A percentile compares a stretch with the other conserved stretches of the same genome.
Evolutionary conservation across 2,888 invertebrate species (phyloP).

Genomic region (Portevinia maculata): DNA sequence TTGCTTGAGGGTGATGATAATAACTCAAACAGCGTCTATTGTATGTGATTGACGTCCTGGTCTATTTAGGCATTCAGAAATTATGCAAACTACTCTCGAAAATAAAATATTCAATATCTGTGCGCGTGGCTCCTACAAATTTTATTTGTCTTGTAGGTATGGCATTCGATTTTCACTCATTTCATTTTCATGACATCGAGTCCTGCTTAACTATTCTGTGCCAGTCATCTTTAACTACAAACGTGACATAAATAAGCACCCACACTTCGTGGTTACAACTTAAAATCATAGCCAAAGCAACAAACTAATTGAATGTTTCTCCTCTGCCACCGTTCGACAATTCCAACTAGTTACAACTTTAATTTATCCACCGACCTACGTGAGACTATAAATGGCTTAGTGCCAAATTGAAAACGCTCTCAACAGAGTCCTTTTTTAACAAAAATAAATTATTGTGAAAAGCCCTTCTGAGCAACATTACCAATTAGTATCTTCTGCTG

Average conservation of each 20-base stretch:
- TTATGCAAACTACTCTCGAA: too few relatives aligned
- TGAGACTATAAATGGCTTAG: conserved; percentile 39
- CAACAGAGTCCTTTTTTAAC: not conserved
- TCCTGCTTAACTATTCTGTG: too few relatives aligned
- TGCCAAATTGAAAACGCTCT: conserved; percentile 53
- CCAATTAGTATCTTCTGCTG: conserved; percentile 50
- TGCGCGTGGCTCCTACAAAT: too few relatives aligned
- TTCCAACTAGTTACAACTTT: conserved; percentile 20
- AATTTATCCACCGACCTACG: conserved; percentile 37
- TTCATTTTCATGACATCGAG: too few relatives aligned
- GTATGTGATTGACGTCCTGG: too few relatives aligned
- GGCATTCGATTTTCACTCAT: too few relatives aligned
- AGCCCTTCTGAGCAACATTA: conserved; percentile 20
- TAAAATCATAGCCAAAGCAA: not conserved
- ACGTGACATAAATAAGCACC: not conserved
- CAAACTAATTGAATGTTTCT: conserved; percentile 47
- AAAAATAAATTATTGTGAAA: conserved; percentile 22
- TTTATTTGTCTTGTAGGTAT: too few relatives aligned
- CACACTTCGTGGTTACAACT: not conserved
- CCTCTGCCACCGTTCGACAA: not conserved
- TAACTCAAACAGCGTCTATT: too few relatives aligned
- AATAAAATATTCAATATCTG: too few relatives aligned
- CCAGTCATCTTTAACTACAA: too few relatives aligned
- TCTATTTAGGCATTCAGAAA: too few relatives aligned
- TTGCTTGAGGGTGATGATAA: too few relatives aligned